Conservation (phyloP, 2,113 vertebrate genomes). For the Smithornis capensis region DNA sequence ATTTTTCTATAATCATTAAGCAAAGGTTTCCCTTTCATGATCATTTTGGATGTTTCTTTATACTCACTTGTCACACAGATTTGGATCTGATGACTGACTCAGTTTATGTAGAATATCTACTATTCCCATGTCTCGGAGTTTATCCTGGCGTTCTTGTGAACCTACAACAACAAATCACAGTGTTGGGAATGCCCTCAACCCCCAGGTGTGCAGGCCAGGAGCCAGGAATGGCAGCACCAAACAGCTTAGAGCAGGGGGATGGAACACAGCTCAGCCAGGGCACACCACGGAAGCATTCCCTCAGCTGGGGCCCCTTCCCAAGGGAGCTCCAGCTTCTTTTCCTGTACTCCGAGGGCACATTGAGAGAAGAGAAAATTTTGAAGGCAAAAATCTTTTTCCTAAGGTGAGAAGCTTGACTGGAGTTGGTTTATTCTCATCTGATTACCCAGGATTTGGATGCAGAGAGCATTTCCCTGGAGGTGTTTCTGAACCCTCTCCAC, state of each 20-base stretch:
- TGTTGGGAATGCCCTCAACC: neutral
- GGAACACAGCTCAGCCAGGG: neutral
- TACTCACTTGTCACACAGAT: slow-evolving; percentile 94
- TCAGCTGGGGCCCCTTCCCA: neutral
- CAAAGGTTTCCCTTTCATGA: neutral
- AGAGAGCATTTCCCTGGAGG: neutral
- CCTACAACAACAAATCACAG: slow-evolving; percentile 73
- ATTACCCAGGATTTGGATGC: neutral
- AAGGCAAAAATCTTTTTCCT: neutral
- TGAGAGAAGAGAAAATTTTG: neutral
- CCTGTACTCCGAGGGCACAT: rapidly evolving
- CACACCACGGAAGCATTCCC: neutral
- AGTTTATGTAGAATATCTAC: slow-evolving; percentile 97
- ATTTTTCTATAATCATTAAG: neutral
- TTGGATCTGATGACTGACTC: slow-evolving; percentile 90
- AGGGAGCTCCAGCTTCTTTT: neutral
- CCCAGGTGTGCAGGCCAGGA: neutral
- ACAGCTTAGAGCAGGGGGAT: neutral
- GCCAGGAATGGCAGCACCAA: neutral
- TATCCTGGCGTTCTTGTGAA: slow-evolving; percentile 96
- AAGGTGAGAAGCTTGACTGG: neutral
- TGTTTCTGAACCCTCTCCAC: neutral
- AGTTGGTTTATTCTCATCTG: neutral
- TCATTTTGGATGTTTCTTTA: neutral
- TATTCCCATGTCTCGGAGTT: slow-evolving; percentile 95